phyloP scores from a whole-genome alignment of 2,797 vertebrate genomes.

The Spinibarbus caldwelli region DNA sequence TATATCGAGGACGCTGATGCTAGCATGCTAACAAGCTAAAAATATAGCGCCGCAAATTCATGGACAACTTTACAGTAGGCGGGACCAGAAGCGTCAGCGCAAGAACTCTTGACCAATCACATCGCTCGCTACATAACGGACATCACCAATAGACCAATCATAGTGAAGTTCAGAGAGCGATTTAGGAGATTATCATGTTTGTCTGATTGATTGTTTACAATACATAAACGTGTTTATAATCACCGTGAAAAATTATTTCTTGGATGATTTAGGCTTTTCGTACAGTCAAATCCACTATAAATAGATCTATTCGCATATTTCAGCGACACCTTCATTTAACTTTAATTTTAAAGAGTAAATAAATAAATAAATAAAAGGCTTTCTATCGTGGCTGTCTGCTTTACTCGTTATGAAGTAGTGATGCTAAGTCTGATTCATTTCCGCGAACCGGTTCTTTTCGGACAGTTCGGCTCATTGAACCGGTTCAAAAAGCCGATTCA shows the following conservation, averaged over 20 bases:
- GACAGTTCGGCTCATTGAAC: no score
- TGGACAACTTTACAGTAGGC: slow-evolving; percentile 24
- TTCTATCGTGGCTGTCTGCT: no score
- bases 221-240: not conserved
- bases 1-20: slow-evolving; percentile 36
- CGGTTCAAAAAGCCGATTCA: no score
- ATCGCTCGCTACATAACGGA: not conserved
- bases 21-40: slow-evolving; percentile 57
- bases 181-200: not conserved
- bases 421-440: no score
- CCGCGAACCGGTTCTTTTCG: no score
- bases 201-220: not conserved
- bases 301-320: not conserved
- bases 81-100: not conserved
- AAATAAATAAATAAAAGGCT: no score
- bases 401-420: no score
- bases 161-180: not conserved
- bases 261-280: not conserved
- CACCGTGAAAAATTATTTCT: not conserved
- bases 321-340: not conserved
- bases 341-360: not conserved
- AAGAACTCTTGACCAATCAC: slow-evolving; percentile 24
- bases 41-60: slow-evolving; percentile 48
- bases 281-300: no score
- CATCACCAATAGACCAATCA: slow-evolving; percentile 45